Conservation (phyloP, 2,888 invertebrate genomes). For the Eurytoma californica region DNA sequence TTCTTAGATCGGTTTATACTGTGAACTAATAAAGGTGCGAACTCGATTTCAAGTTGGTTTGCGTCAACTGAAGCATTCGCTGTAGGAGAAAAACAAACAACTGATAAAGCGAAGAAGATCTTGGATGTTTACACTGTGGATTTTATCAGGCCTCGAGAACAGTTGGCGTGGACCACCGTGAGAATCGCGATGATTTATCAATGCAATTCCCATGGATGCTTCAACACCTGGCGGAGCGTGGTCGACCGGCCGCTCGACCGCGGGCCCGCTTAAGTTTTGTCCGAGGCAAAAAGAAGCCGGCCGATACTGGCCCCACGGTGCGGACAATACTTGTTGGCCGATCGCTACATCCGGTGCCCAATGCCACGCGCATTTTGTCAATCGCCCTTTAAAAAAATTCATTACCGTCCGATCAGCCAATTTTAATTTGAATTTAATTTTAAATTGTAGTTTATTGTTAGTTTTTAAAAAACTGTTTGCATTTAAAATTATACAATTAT, state of each 20-base stretch:
- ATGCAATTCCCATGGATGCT: conserved; percentile 73
- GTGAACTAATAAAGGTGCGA: not conserved
- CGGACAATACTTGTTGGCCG: conserved; percentile 68
- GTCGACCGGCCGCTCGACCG: conserved; percentile 49
- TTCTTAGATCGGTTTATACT: not conserved
- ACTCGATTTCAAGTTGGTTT: not conserved
- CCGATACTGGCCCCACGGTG: conserved; percentile 52
- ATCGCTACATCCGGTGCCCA: conserved; percentile 68
- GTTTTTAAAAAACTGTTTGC: too few relatives aligned
- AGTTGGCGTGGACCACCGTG: conserved; percentile 66
- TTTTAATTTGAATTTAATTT: too few relatives aligned
- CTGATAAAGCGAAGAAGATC: conserved; percentile 3
- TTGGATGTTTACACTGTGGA: conserved; percentile 12
- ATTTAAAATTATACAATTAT: too few relatives aligned
- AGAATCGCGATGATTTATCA: conserved; percentile 74
- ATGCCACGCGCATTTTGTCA: conserved; percentile 67
- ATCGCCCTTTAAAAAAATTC: conserved; percentile 37
- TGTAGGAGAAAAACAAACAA: not conserved
- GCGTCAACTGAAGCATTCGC: too few relatives aligned
- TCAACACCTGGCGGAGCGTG: conserved; percentile 71
- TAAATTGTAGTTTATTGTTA: too few relatives aligned
- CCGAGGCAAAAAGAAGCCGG: conserved; percentile 46
- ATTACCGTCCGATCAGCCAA: not conserved
- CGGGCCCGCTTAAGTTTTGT: conserved; percentile 64
- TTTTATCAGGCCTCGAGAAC: conserved; percentile 38